Evolutionary conservation across 2,797 vertebrate genomes (phyloP), one percentile per base, ranked within the genome.

Genomic region (Sandelia bainsii): DNA sequence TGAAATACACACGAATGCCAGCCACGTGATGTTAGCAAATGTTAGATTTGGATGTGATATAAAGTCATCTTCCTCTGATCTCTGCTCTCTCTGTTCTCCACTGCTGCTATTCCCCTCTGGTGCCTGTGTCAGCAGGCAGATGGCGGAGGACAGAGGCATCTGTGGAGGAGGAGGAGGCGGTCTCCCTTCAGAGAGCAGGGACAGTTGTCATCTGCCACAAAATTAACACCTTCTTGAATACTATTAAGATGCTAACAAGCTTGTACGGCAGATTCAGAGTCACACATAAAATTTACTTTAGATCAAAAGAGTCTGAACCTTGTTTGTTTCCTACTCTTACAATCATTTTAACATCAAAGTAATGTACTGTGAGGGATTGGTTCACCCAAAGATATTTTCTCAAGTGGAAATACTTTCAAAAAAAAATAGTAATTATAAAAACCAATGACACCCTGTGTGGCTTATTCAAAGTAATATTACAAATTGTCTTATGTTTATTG

Each of bases 201-300:
- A 80, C 87, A 88, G 86, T 87, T 86, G 89, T 90, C 87, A 78
- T 85, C 86, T 84, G 86, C 65, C 52, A 52, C 82, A 68, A 61
- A 64, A 79, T 80, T 70, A 84, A 85, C 81, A 84, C 80, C 70
- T 68, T 78, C 79, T 81, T 83, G 79, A 87, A 89, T 87, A 69
- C 23, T 59, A 85, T 82, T 80, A 81, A 83, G 59, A 72, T 51
- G 86, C 72, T 75, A 82, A 88, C 68, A 57, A 77, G 81, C 76
- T 69, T 29, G 8, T 29, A 12, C 5, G 23, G 14, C 44, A 84
- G 39, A 70, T 62, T 74, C 64, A 68, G 42, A 70, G 44, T 59
- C 72, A 72, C 5, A 40, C 9, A 8, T 42, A 23, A 16, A 23
- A 45, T 64, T 40, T 72, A 50, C 56, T 72, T 80, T 20, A n/a